A percentile compares a stretch with the other conserved stretches of the same genome.
phyloP scores from a whole-genome alignment of 1,140 invertebrate genomes.

The Philotrypesis tridentata region DNA sequence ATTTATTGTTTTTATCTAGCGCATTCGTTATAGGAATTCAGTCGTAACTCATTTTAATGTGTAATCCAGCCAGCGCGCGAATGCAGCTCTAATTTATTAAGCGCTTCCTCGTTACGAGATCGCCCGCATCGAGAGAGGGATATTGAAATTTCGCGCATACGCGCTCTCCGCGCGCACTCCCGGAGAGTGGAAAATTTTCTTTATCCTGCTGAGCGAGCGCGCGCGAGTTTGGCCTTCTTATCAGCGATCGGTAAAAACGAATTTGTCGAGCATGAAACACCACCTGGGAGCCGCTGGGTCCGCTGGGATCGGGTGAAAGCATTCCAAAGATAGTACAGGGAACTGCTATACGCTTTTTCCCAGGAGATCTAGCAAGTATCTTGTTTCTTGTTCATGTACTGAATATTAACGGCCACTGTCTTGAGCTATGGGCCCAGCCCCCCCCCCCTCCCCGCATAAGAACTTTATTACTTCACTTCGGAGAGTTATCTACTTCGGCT shows the following conservation, averaged over 20 bases:
- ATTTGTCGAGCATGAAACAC: background rate
- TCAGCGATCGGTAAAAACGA: conserved; percentile 30
- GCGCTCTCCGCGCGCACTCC: no score
- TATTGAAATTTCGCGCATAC: no score
- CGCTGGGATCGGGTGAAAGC: background rate
- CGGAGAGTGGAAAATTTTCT: background rate
- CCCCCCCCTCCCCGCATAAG: no score
- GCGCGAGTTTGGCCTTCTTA: conserved; percentile 6
- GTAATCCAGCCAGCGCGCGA: background rate
- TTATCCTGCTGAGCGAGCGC: background rate
- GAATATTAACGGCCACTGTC: conserved; percentile 3
- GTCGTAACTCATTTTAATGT: background rate
- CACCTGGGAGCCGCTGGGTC: conserved; percentile 1
- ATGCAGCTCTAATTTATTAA: background rate
- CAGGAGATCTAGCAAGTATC: background rate
- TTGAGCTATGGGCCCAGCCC: background rate
- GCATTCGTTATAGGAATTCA: background rate
- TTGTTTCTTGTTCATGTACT: conserved; percentile 13
- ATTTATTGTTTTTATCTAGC: background rate
- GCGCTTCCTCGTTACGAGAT: background rate
- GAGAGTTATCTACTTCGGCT: background rate
- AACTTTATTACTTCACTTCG: background rate
- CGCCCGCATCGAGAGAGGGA: background rate
- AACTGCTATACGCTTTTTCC: conserved; percentile 16
- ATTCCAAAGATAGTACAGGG: conserved; percentile 24